Base-by-base conservation (phyloP, 1,140 invertebrate species). In the Caerostris extrusa region DNA sequence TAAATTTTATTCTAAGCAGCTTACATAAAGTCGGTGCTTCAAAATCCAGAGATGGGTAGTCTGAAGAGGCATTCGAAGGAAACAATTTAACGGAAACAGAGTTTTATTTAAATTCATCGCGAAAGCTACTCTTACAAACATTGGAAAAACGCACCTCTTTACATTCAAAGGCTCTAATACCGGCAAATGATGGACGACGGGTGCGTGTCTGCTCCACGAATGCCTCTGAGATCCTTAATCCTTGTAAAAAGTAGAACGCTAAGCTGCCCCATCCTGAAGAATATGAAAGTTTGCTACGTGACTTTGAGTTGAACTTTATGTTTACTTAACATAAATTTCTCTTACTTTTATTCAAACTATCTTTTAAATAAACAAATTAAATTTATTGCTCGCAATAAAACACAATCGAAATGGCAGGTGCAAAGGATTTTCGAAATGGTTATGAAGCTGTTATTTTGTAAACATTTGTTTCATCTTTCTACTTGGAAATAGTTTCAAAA, bases 81-180 rank as follows among this genome's bases (percentile, higher is more conserved):
- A 77, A 53, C 71, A 53, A 5, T 12, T 50, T 77, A 12, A 19
- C 7, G 5, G 19, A 85, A 85, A 57, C 56, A 7, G 14, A 83
- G 50, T 88, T 88, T 88, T 64, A 88, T 88, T 88, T 53, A 64
- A 88, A 88, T 88, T 88, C 58, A 67, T 3, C 34, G 50, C 3
- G 2, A 64, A 88, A 88, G 86, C 14, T n/a, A 64, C 19, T 61
- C 53, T 7, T 7, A 8, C 34, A 55, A 67, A 85, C 56, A 57
- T 57, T 81, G 50, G 82, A 50, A 85, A 85, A 81, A n/a, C 10
- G 53, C 60, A 8, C n/a, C 60, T 57, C 60, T 50, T 87, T 64
- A n/a, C 53, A 88, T 64, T 58, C 19, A 7, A n/a, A 14, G 34
- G 60, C 50, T 19, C n/a, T 85, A 85, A 85, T 19, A 50, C 82